phyloP scores from a whole-genome alignment of 2,113 vertebrate species.

The Lepus americanus region DNA sequence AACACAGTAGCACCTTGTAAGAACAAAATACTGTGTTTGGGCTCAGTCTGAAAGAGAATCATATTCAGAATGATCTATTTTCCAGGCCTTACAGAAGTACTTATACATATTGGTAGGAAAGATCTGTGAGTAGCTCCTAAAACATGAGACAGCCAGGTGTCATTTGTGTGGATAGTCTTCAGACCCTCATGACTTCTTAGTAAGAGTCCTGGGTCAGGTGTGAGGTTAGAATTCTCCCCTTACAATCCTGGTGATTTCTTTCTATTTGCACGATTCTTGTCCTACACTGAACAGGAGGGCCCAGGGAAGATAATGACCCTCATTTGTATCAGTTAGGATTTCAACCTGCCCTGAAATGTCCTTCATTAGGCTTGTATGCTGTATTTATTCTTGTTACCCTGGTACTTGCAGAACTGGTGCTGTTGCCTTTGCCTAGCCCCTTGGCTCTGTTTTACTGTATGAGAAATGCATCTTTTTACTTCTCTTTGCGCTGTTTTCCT shows the following conservation, averaged over 20 bases:
- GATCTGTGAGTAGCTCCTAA: slow-evolving; percentile 2
- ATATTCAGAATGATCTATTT: background rate
- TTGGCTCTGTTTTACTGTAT: slow-evolving; percentile 55
- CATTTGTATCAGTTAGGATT: slow-evolving; percentile 88
- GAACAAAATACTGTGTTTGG: background rate
- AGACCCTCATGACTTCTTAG: slow-evolving; percentile 23
- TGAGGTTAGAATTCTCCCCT: slow-evolving; percentile 67
- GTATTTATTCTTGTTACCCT: slow-evolving; percentile 88
- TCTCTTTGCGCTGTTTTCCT: slow-evolving; percentile 66
- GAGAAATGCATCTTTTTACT: slow-evolving; percentile 75
- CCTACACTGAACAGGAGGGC: slow-evolving; percentile 82
- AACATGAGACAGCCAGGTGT: background rate
- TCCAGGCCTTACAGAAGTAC: background rate
- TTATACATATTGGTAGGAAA: background rate
- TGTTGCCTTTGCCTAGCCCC: slow-evolving; percentile 74
- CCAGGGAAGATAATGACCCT: slow-evolving; percentile 86
- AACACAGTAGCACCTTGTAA: background rate
- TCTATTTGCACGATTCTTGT: slow-evolving; percentile 64
- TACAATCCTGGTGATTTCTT: slow-evolving; percentile 68
- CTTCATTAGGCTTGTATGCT: slow-evolving; percentile 84
- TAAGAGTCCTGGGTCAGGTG: slow-evolving; percentile 44
- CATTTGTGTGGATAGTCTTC: background rate
- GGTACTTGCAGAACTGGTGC: slow-evolving; percentile 67
- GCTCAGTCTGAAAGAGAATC: background rate
- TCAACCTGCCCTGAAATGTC: slow-evolving; percentile 85